Evolutionary conservation across 2,797 vertebrate genomes (phyloP).

Genomic region (Pachyuromys duprasi): DNA sequence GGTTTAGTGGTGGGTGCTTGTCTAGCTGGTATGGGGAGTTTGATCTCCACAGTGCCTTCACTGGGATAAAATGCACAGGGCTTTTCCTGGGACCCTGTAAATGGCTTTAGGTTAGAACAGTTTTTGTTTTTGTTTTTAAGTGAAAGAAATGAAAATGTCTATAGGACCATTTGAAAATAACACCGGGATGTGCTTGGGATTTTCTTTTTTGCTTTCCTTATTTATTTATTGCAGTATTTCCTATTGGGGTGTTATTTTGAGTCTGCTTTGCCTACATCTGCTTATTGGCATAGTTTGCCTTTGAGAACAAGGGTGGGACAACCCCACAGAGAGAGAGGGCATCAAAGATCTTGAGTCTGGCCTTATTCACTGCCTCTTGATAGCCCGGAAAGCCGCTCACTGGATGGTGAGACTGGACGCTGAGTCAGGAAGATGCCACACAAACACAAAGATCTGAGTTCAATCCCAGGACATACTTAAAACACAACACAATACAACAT

Average conservation of each 20-base stretch:
- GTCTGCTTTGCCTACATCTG: neutral
- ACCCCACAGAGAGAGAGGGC: neutral
- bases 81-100: slow-evolving; percentile 35
- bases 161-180: slow-evolving; percentile 46
- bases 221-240: neutral
- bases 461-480: neutral
- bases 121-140: slow-evolving; percentile 39
- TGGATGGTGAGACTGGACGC: neutral
- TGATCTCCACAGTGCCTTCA: no score
- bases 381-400: slow-evolving; percentile 75
- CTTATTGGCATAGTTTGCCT: neutral
- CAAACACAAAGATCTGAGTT: neutral
- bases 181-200: neutral
- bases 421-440: neutral
- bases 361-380: slow-evolving; percentile 76
- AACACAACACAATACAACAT: no score
- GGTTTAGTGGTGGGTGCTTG: no score
- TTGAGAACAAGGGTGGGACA: neutral
- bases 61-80: neutral
- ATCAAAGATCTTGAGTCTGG: slow-evolving; percentile 69
- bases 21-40: no score
- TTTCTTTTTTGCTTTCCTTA: neutral
- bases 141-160: neutral
- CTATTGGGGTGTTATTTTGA: neutral
- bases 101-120: neutral